Conservation (phyloP, 2,797 vertebrate species). For the Paramormyrops hopkinsi region DNA sequence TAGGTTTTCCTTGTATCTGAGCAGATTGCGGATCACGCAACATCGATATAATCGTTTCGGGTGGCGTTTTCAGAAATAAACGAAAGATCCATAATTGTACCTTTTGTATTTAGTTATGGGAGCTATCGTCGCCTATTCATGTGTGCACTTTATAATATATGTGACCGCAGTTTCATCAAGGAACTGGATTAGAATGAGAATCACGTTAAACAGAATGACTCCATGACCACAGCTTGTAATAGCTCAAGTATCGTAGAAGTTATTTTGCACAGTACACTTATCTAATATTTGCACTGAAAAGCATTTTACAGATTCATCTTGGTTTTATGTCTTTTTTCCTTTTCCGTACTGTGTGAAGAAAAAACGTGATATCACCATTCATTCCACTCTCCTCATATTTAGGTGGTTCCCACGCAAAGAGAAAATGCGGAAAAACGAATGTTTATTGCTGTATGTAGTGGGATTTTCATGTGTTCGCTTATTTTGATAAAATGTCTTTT, state of each 20-base stretch:
- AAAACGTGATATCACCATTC: background rate
- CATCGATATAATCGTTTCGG: background rate
- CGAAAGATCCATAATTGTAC: background rate
- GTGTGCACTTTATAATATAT: background rate
- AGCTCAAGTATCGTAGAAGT: background rate
- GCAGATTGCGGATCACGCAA: background rate
- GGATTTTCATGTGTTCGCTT: background rate
- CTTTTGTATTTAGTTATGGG: background rate
- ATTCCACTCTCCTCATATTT: background rate
- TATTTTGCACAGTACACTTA: background rate
- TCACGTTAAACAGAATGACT: conserved; percentile 21
- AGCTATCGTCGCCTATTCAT: background rate
- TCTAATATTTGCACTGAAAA: background rate
- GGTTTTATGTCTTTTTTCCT: background rate
- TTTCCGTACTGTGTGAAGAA: background rate
- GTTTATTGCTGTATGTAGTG: background rate
- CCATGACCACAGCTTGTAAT: conserved; percentile 6
- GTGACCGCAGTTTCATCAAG: background rate
- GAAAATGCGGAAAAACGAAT: background rate
- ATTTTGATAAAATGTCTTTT: background rate
- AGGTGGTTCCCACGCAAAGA: background rate
- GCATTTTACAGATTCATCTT: background rate
- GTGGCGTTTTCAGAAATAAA: background rate
- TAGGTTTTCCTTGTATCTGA: conserved; percentile 49
- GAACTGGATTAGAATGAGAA: conserved; percentile 17